Evolutionary conservation across 2,888 invertebrate genomes (phyloP).

Genomic region (Pterostichus madidus): DNA sequence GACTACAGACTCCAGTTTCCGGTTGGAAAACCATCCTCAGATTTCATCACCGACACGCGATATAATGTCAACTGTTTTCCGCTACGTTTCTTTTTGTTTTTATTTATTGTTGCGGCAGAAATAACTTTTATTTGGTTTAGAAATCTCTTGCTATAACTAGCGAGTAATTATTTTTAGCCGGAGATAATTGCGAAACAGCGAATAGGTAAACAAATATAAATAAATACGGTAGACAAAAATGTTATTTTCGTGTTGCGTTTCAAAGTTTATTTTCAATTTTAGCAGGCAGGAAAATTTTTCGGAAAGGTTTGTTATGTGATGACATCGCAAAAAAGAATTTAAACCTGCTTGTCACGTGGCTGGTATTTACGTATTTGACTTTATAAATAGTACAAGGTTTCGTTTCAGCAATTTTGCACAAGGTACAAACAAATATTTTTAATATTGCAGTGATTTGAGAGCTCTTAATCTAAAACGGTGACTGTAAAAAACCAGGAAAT

Average conservation of each 20-base stretch:
- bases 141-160: too few relatives aligned
- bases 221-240: neutral
- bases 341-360: constrained; percentile 54
- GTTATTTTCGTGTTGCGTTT: constrained; percentile 8
- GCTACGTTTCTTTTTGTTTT: too few relatives aligned
- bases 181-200: neutral
- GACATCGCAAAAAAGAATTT: constrained; percentile 61
- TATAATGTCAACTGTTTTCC: too few relatives aligned
- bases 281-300: constrained; percentile 53
- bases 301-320: constrained; percentile 51
- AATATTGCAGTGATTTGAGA: constrained; percentile 10
- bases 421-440: constrained; percentile 63
- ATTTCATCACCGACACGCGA: too few relatives aligned
- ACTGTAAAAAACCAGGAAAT: constrained; percentile 30
- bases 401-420: constrained; percentile 60
- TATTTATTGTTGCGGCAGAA: too few relatives aligned
- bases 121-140: too few relatives aligned
- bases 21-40: neutral
- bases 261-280: constrained; percentile 13
- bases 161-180: too few relatives aligned
- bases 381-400: constrained; percentile 65
- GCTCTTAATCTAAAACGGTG: constrained; percentile 20
- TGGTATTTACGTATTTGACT: constrained; percentile 61
- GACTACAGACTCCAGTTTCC: constrained; percentile 6
- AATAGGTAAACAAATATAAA: constrained; percentile 4